phyloP scores from a whole-genome alignment of 2,888 invertebrate genomes.

The Hymenopus coronatus region DNA sequence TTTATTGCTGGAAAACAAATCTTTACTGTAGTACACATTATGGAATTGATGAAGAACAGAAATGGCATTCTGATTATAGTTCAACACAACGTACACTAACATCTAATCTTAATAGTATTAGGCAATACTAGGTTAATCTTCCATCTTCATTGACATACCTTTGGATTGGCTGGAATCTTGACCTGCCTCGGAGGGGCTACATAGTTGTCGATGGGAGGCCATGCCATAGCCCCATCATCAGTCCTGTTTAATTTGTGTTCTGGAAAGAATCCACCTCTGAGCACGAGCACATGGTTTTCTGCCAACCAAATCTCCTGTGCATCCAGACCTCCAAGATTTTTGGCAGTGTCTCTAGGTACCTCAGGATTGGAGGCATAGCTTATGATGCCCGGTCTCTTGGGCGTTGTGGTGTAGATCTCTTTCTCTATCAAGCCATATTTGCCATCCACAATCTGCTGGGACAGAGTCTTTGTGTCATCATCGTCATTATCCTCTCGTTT shows the following conservation, averaged over 20 bases:
- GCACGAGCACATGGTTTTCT: conserved; percentile 80
- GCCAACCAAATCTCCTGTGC: conserved; percentile 88
- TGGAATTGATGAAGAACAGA: too few species aligned
- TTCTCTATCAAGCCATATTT: conserved; percentile 87
- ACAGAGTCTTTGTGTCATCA: conserved; percentile 78
- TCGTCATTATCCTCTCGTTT: conserved; percentile 37
- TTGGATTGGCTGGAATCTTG: conserved; percentile 76
- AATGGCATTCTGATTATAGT: too few species aligned
- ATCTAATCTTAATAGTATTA: too few species aligned
- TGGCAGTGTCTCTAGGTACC: conserved; percentile 74
- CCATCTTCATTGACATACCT: conserved; percentile 38
- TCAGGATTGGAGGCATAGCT: conserved; percentile 80
- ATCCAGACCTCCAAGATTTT: conserved; percentile 76
- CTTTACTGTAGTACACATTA: too few species aligned
- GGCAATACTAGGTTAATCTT: too few species aligned
- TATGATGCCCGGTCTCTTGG: conserved; percentile 75
- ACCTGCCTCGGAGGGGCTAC: conserved; percentile 80
- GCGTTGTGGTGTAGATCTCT: conserved; percentile 69
- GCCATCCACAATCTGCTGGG: conserved; percentile 88
- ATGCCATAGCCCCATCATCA: conserved; percentile 48
- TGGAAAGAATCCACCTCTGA: conserved; percentile 75
- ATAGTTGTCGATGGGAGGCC: conserved; percentile 83
- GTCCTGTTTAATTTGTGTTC: conserved; percentile 37
- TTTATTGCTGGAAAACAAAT: too few species aligned
- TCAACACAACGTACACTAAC: too few species aligned